phyloP scores from a whole-genome alignment of 1,140 invertebrate genomes.

The Drosophila murphyi region DNA sequence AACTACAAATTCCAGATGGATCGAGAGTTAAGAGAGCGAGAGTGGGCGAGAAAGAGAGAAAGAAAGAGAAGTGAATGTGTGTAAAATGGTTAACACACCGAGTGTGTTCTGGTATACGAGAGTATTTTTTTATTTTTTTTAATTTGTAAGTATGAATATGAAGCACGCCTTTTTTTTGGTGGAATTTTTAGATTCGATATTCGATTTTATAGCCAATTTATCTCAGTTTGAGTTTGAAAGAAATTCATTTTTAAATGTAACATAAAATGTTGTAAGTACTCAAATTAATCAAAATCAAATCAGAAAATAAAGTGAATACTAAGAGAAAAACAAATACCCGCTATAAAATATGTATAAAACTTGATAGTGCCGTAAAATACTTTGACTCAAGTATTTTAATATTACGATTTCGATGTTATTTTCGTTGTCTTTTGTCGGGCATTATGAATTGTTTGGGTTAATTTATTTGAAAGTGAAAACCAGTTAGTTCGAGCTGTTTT shows the following conservation, averaged over 20 bases:
- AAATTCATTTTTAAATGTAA: slow-evolving; percentile 83
- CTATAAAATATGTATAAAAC: slow-evolving; percentile 23
- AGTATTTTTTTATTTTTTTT: slow-evolving; percentile 7
- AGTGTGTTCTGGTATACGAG: slow-evolving; percentile 31
- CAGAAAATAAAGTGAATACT: slow-evolving; percentile 10
- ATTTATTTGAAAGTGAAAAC: slow-evolving; percentile 31
- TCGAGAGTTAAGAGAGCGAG: slow-evolving; percentile 30
- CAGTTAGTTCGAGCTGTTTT: slow-evolving; percentile 29
- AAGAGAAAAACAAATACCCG: slow-evolving; percentile 24
- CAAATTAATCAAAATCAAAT: slow-evolving; percentile 3
- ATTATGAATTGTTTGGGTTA: slow-evolving; percentile 9
- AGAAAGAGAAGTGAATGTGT: slow-evolving; percentile 67
- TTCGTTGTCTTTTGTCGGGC: slow-evolving; percentile 13
- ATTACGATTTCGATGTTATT: slow-evolving; percentile 32
- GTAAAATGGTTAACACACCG: slow-evolving; percentile 54
- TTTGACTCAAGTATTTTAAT: slow-evolving; percentile 17
- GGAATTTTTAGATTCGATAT: slow-evolving; percentile 50
- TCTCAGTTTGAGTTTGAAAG: slow-evolving; percentile 82
- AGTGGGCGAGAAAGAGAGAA: slow-evolving; percentile 56
- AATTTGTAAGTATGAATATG: slow-evolving; percentile 32
- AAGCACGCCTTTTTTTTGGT: slow-evolving; percentile 26
- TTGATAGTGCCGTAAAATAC: slow-evolving; percentile 53
- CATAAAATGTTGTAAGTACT: slow-evolving; percentile 37
- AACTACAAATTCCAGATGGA: slow-evolving; percentile 65
- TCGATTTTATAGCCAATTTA: slow-evolving; percentile 57